These are phyloP conservation scores for Jacana jacana DNA, from an alignment of 2,113 vertebrate genomes.

Conservation along the genomic window DNA sequence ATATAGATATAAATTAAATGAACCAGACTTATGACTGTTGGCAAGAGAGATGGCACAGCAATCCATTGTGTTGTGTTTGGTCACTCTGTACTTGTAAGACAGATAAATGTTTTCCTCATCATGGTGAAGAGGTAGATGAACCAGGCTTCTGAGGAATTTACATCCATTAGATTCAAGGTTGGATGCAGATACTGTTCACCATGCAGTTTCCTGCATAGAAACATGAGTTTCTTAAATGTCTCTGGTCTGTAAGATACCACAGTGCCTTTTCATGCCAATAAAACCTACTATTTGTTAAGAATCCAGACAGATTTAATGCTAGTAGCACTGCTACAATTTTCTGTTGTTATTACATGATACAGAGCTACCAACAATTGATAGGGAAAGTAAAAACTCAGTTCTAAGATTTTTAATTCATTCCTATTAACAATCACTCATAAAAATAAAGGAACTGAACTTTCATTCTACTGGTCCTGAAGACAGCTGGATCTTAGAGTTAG, in stretches of 20 bases:
- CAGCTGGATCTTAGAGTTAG: not conserved
- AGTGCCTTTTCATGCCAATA: not conserved
- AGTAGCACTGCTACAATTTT: not conserved
- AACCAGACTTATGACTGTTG: not conserved
- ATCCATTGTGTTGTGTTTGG: not conserved
- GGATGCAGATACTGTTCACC: not conserved
- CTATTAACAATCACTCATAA: not conserved
- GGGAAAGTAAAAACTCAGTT: not conserved
- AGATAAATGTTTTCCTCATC: not conserved
- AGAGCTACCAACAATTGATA: not conserved
- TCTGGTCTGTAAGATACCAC: not conserved
- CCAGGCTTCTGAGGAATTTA: not conserved
- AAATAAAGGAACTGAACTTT: not conserved
- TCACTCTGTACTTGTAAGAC: not conserved
- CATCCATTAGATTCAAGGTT: not conserved
- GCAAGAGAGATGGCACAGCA: not conserved
- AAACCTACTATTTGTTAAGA: not conserved
- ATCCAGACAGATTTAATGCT: not conserved
- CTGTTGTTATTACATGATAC: not conserved
- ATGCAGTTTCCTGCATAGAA: not conserved
- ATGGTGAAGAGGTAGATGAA: not conserved
- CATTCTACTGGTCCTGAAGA: not conserved
- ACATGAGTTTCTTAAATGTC: not conserved
- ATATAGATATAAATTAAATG: not conserved
- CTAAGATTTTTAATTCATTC: not conserved